Percentiles rank a stretch among this genome's conserved stretches.
phyloP scores from a whole-genome alignment of 2,888 invertebrate species.

The Ophion obscuratus region DNA sequence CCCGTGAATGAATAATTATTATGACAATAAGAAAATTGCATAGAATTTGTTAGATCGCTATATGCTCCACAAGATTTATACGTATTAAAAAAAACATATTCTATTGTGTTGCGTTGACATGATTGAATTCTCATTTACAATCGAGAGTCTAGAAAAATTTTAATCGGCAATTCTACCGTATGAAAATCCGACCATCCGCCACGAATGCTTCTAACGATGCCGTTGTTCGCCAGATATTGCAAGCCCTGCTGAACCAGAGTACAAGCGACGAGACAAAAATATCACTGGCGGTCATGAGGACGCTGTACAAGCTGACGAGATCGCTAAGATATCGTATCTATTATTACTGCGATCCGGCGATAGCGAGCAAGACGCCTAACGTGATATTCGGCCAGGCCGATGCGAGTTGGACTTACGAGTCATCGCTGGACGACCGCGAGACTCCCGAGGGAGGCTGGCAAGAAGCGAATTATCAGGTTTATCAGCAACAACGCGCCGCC shows the following conservation, averaged over 20 bases:
- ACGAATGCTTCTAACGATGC: background rate
- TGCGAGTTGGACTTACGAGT: constrained; percentile 61
- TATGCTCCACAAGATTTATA: too few relatives aligned
- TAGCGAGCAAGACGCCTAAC: constrained; percentile 84
- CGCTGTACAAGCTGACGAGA: constrained; percentile 84
- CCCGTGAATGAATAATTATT: too few relatives aligned
- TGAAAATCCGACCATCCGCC: too few relatives aligned
- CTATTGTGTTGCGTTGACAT: too few relatives aligned
- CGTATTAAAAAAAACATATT: too few relatives aligned
- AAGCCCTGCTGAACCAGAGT: constrained; percentile 74
- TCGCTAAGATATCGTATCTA: constrained; percentile 83
- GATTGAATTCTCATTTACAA: too few relatives aligned
- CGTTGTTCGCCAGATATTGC: constrained; percentile 78
- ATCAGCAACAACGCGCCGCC: constrained; percentile 75
- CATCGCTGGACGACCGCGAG: constrained; percentile 69
- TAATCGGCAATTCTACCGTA: too few relatives aligned
- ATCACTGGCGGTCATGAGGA: constrained; percentile 82
- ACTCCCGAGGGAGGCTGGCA: constrained; percentile 77
- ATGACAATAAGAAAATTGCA: too few relatives aligned
- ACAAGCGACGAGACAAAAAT: constrained; percentile 73
- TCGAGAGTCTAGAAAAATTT: too few relatives aligned
- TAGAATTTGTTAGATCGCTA: too few relatives aligned
- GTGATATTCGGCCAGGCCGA: constrained; percentile 49
- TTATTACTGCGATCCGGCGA: constrained; percentile 85
- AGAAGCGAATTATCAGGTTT: constrained; percentile 78